Base-by-base conservation (phyloP, 2,888 invertebrate genomes). In the Drosophila heteroneura region DNA sequence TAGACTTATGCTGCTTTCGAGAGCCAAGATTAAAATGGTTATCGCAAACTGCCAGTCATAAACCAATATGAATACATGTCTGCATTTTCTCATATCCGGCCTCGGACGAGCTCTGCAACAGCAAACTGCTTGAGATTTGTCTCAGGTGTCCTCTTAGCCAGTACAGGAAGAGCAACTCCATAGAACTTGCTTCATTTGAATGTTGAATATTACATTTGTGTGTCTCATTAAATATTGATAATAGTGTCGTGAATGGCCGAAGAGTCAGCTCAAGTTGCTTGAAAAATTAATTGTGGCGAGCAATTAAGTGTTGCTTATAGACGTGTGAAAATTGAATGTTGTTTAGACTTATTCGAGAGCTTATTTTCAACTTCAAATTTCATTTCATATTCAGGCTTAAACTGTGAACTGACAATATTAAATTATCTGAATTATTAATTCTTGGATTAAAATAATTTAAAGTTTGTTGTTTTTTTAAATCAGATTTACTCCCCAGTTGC, bases 11-110 rank as follows among this genome's bases (percentile, higher is more conserved):
- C 49, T 63, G 37, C 28, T 44, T n/a, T 28, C 22, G 30, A 30
- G 49, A 61, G 60, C 12, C 35, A 59, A 67, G 64, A 56, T 68
- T 68, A 61, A 76, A 73, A 73, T 77, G 53, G 59, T 66, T 76
- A 51, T 66, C 51, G 41, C 41, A 22, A 47, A 32, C 30, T 58
- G 53, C 47, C 30, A 60, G 39, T 39, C 65, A 41, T 53, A 69
- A 66, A 26, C 57, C 71, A 76, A 77, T 33, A 26, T 12, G 28
- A 37, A 37, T 33, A 69, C 14, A 51, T 10, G 26, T 10, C 26
- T 52, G 44, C 53, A 58, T 28, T 47, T 67, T 66, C 69, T 78
- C 75, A 81, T 81, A 70, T 81, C 75, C 81, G 58, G 61, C 60
- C 37, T 58, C 57, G 72, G 77, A 77, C 47, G 70, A 63, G 39